Conservation (phyloP, 2,888 invertebrate species). For the Drosophila crucigera region DNA sequence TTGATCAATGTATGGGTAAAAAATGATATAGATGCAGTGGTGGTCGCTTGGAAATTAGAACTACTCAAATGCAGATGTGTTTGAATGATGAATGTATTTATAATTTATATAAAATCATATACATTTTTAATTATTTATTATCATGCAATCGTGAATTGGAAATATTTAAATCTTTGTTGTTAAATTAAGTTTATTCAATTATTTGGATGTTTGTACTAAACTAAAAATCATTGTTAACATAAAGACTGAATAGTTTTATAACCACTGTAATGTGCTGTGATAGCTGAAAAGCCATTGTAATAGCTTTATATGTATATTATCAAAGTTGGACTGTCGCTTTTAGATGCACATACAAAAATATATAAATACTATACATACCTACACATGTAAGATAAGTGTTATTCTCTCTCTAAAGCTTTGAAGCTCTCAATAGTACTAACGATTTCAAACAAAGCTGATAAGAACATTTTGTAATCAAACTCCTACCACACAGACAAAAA, state of each 20-base stretch:
- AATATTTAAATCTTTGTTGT: not conserved
- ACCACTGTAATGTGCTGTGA: constrained; percentile 29
- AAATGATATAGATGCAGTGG: constrained; percentile 3
- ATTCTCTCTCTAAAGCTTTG: constrained; percentile 29
- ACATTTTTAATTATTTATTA: not conserved
- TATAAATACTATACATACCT: constrained; percentile 15
- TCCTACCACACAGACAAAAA: not conserved
- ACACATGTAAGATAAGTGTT: constrained; percentile 60
- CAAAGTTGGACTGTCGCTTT: constrained; percentile 43
- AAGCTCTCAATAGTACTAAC: constrained; percentile 49
- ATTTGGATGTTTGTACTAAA: constrained; percentile 5
- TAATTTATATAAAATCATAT: not conserved
- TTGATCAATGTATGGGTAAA: not conserved
- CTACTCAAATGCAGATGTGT: not conserved
- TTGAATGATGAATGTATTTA: not conserved
- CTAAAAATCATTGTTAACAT: constrained; percentile 4
- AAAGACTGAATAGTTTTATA: constrained; percentile 1
- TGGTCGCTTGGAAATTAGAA: not conserved
- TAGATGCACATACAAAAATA: constrained; percentile 23
- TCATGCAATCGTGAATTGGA: not conserved
- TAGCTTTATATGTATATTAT: constrained; percentile 29
- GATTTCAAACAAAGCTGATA: constrained; percentile 26
- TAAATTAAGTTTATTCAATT: constrained; percentile 11
- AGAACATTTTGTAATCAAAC: constrained; percentile 37
- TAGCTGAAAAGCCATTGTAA: constrained; percentile 27